Conservation (phyloP, 2,113 vertebrate species). For the Sylvilagus bachmani region DNA sequence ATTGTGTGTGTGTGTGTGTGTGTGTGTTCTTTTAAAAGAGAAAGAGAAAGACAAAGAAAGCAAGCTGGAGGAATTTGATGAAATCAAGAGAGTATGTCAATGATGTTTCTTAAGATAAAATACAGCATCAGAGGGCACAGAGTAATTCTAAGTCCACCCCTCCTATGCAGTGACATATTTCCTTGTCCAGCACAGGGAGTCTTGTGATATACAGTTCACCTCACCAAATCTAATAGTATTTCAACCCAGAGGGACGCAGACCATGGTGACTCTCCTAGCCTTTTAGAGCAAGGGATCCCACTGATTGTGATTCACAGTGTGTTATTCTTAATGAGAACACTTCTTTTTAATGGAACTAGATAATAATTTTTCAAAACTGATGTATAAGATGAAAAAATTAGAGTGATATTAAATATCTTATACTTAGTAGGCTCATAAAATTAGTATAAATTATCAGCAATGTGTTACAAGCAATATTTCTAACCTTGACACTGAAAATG, state of each 20-base stretch:
- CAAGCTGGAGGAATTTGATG: constrained; percentile 49
- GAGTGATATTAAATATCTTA: not conserved
- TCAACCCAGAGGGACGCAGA: constrained; percentile 71
- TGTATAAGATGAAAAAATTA: constrained; percentile 33
- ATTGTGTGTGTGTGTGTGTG: not conserved
- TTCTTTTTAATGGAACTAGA: constrained; percentile 58
- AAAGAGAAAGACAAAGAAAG: not conserved
- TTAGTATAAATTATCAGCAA: not conserved
- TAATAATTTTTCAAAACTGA: constrained; percentile 65
- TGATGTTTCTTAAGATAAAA: constrained; percentile 74
- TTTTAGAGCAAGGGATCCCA: constrained; percentile 62
- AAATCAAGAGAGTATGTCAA: constrained; percentile 63
- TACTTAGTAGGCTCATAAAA: not conserved
- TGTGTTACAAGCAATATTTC: constrained; percentile 16
- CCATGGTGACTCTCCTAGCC: constrained; percentile 61
- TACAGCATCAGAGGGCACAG: constrained; percentile 60
- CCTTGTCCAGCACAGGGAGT: constrained; percentile 62
- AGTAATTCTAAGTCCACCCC: constrained; percentile 77
- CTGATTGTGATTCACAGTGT: constrained; percentile 63
- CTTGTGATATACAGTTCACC: constrained; percentile 72
- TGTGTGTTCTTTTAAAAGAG: not conserved
- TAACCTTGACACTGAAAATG: not conserved
- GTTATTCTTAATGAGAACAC: constrained; percentile 44
- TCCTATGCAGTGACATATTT: constrained; percentile 73
- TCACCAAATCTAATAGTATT: constrained; percentile 74